These are phyloP conservation scores for Drosophila nr. perissopoda DNA, from an alignment of 2,888 invertebrate genomes.

Conservation along the genomic window DNA sequence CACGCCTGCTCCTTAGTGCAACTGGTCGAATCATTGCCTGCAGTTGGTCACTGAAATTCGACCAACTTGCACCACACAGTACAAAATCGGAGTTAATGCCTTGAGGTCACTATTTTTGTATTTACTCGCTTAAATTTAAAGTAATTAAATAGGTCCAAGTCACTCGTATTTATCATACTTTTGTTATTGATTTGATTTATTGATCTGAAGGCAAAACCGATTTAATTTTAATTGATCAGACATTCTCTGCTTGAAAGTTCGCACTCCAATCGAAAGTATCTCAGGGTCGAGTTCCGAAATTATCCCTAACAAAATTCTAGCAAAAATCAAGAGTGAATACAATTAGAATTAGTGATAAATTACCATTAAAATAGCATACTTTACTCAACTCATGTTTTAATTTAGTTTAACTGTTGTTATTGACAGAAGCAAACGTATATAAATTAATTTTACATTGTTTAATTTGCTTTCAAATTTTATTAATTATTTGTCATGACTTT, in stretches of 20 bases:
- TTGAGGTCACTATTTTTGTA: not conserved
- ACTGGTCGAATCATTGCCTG: not conserved
- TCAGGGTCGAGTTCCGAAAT: not conserved
- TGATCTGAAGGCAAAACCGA: not conserved
- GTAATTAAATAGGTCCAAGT: not conserved
- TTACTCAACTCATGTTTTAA: not conserved
- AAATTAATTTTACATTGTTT: not conserved
- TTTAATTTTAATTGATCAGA: not conserved
- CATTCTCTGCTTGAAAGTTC: not conserved
- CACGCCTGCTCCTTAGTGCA: slow-evolving; percentile 29
- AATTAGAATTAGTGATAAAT: not conserved
- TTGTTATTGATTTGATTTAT: not conserved
- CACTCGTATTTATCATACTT: not conserved
- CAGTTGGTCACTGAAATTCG: slow-evolving; percentile 34
- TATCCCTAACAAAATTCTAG: not conserved
- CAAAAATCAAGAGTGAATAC: not conserved
- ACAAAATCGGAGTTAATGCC: not conserved
- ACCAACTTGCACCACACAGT: slow-evolving; percentile 55
- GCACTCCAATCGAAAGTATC: not conserved
- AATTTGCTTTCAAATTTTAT: not conserved
- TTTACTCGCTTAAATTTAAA: not conserved
- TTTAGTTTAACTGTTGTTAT: not conserved
- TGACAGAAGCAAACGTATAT: not conserved
- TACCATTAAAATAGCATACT: not conserved
- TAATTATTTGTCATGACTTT: not conserved